Percentiles rank a stretch among this genome's conserved stretches.
phyloP scores from a whole-genome alignment of 2,888 invertebrate species.

The Cacoxenus indagator region DNA sequence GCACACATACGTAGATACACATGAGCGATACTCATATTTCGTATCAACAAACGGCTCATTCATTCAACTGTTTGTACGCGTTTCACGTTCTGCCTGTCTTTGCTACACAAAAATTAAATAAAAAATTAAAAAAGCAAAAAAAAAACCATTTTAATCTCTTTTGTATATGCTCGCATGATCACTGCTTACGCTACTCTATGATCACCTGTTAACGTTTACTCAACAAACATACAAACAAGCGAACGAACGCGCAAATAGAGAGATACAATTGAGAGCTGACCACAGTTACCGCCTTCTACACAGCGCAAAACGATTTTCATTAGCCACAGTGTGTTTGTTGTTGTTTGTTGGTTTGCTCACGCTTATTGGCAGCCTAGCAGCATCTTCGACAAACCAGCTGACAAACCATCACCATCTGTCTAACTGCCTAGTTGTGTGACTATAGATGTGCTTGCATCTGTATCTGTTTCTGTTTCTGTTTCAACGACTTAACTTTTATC shows the following conservation, averaged over 20 bases:
- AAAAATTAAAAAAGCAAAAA: too few relatives aligned
- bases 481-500: slow-evolving; percentile 25
- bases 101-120: slow-evolving; percentile 59
- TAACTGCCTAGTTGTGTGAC: not conserved
- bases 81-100: slow-evolving; percentile 48
- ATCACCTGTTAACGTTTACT: slow-evolving; percentile 39
- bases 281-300: slow-evolving; percentile 40
- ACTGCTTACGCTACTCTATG: slow-evolving; percentile 44
- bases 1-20: slow-evolving; percentile 12
- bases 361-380: slow-evolving; percentile 2
- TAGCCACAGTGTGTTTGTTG: slow-evolving; percentile 23
- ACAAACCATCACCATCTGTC: too few relatives aligned
- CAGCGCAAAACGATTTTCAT: slow-evolving; percentile 23
- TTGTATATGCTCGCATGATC: slow-evolving; percentile 66
- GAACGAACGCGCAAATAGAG: not conserved
- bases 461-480: slow-evolving; percentile 24
- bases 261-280: slow-evolving; percentile 11
- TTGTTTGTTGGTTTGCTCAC: slow-evolving; percentile 14
- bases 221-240: not conserved
- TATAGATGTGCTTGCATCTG: not conserved
- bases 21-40: not conserved
- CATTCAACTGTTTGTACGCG: not conserved
- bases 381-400: too few relatives aligned
- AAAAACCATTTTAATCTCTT: slow-evolving; percentile 63
- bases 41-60: not conserved